These are phyloP conservation scores for Cydia fagiglandana DNA, from an alignment of 1,140 invertebrate species.

Conservation along the genomic window DNA sequence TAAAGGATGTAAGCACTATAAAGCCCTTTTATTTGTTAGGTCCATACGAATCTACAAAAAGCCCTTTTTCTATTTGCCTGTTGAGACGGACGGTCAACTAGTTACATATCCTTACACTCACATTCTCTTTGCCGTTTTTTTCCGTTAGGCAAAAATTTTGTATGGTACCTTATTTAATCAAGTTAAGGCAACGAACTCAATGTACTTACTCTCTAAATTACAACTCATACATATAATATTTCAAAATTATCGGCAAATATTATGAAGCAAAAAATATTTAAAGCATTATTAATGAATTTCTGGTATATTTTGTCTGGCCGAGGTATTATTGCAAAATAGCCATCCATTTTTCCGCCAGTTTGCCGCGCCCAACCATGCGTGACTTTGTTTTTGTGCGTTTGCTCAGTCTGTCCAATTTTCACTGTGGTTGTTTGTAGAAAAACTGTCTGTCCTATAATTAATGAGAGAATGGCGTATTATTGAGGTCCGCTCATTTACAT, in stretches of 20 bases:
- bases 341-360: slow-evolving; percentile 71
- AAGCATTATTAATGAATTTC: slow-evolving; percentile 46
- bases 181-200: too few relatives aligned
- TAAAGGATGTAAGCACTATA: too few relatives aligned
- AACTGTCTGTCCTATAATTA: slow-evolving; percentile 65
- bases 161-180: too few relatives aligned
- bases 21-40: too few relatives aligned
- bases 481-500: not conserved
- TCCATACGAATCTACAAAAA: too few relatives aligned
- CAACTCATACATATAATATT: not conserved
- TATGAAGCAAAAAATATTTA: slow-evolving; percentile 30
- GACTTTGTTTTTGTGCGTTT: slow-evolving; percentile 76
- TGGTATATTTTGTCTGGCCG: slow-evolving; percentile 45
- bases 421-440: slow-evolving; percentile 71
- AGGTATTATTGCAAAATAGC: slow-evolving; percentile 73
- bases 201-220: not conserved
- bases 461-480: not conserved
- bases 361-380: slow-evolving; percentile 71
- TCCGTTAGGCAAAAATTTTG: too few relatives aligned
- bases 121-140: too few relatives aligned
- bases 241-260: not conserved
- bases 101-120: too few relatives aligned
- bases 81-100: too few relatives aligned
- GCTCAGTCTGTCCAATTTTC: slow-evolving; percentile 70
- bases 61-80: too few relatives aligned